phyloP scores from a whole-genome alignment of 2,113 vertebrate genomes.

The Anhinga rufa region DNA sequence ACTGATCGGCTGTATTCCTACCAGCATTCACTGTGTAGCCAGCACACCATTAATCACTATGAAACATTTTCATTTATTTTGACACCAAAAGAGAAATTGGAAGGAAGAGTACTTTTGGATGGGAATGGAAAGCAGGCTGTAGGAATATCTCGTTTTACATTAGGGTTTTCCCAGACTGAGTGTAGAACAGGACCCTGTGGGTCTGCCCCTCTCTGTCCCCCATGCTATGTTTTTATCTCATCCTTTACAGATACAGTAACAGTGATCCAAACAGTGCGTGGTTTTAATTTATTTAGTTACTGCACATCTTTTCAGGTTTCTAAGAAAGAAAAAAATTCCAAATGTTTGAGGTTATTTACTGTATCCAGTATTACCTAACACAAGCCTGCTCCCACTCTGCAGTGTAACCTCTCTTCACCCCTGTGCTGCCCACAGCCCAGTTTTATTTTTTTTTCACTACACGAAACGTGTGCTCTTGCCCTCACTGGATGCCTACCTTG shows the following conservation, averaged over 20 bases:
- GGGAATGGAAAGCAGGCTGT: background rate
- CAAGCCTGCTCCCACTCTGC: background rate
- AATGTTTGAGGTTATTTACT: background rate
- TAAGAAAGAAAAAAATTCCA: background rate
- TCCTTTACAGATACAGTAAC: background rate
- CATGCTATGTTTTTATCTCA: background rate
- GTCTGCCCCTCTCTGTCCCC: background rate
- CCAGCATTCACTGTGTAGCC: background rate
- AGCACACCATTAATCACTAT: conserved; percentile 39
- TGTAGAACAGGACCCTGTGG: background rate
- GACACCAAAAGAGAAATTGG: conserved; percentile 34
- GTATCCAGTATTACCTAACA: background rate
- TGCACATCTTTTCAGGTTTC: background rate
- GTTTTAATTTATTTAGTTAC: background rate
- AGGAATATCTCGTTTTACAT: background rate
- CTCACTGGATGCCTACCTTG: background rate
- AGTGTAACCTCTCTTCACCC: background rate
- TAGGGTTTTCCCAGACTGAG: background rate
- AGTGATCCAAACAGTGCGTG: background rate
- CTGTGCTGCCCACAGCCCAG: background rate
- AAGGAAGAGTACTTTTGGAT: background rate
- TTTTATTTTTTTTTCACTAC: background rate
- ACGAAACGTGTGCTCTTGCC: background rate
- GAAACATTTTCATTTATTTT: conserved; percentile 57
- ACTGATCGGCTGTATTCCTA: background rate